Percentiles rank a stretch among this genome's conserved stretches.
Conservation (phyloP, 2,113 vertebrate genomes). For the Apeltes quadracus region DNA sequence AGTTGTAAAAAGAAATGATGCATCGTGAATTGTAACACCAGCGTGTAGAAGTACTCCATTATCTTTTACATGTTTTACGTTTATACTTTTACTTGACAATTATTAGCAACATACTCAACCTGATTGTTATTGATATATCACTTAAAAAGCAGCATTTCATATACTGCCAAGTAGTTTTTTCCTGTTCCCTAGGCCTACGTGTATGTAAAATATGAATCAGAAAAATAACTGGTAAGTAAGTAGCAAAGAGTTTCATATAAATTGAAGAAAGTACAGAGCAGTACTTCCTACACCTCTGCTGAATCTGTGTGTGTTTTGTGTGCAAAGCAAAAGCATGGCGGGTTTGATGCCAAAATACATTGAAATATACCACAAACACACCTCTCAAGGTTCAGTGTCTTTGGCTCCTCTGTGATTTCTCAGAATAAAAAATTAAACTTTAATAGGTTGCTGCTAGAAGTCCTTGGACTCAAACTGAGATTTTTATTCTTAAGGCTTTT, state of each 20-base stretch:
- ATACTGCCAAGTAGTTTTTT: background rate
- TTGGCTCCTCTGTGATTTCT: constrained; percentile 26
- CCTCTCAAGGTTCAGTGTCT: constrained; percentile 14
- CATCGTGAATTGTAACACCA: too few relatives aligned
- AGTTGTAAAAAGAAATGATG: background rate
- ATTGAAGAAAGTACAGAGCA: background rate
- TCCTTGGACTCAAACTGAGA: constrained; percentile 46
- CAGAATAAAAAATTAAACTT: constrained; percentile 25
- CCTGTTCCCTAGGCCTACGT: background rate
- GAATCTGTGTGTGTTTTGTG: background rate
- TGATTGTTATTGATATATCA: background rate
- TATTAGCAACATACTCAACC: background rate
- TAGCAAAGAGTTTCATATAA: background rate
- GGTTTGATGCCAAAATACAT: constrained; percentile 4
- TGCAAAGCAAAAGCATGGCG: background rate
- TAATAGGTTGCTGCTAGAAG: constrained; percentile 35
- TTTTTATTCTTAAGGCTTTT: constrained; percentile 59
- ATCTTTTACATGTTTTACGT: background rate
- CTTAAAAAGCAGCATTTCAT: background rate
- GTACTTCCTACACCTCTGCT: background rate
- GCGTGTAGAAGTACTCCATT: background rate
- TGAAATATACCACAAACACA: constrained; percentile 20
- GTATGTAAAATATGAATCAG: background rate
- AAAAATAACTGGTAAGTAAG: background rate
- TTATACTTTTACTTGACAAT: background rate